These are phyloP conservation scores for Archivesica marissinica DNA, from an alignment of 1,140 invertebrate species.

Conservation along the genomic window DNA sequence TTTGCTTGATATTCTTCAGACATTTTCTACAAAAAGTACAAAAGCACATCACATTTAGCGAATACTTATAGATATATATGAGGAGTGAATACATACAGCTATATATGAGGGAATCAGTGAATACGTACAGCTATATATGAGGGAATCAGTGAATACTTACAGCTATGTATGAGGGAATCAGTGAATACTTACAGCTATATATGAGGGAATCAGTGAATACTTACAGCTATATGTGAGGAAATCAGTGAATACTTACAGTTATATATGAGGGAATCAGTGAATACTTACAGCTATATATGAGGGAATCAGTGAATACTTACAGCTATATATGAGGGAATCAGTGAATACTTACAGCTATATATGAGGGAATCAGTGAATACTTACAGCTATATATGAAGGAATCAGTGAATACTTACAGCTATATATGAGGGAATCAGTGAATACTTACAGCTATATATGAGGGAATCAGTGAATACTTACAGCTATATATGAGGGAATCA, in stretches of 20 bases:
- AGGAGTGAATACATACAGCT: constrained; percentile 75
- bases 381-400: too few species aligned
- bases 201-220: too few species aligned
- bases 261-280: too few species aligned
- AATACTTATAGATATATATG: too few species aligned
- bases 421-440: constrained; percentile 78
- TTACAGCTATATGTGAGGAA: constrained; percentile 78
- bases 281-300: constrained; percentile 79
- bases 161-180: constrained; percentile 77
- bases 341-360: constrained; percentile 79
- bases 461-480: constrained; percentile 79
- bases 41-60: too few species aligned
- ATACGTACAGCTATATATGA: constrained; percentile 79
- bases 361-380: constrained; percentile 77
- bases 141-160: constrained; percentile 79
- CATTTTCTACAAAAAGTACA: constrained; percentile 78
- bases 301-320: constrained; percentile 79
- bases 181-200: too few species aligned
- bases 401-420: constrained; percentile 75
- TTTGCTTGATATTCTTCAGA: constrained; percentile 74
- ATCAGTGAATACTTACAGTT: too few species aligned
- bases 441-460: constrained; percentile 79
- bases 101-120: constrained; percentile 78
- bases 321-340: constrained; percentile 77
- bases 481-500: constrained; percentile 77